Conservation (phyloP, 2,797 vertebrate genomes). For the Amblyraja radiata region DNA sequence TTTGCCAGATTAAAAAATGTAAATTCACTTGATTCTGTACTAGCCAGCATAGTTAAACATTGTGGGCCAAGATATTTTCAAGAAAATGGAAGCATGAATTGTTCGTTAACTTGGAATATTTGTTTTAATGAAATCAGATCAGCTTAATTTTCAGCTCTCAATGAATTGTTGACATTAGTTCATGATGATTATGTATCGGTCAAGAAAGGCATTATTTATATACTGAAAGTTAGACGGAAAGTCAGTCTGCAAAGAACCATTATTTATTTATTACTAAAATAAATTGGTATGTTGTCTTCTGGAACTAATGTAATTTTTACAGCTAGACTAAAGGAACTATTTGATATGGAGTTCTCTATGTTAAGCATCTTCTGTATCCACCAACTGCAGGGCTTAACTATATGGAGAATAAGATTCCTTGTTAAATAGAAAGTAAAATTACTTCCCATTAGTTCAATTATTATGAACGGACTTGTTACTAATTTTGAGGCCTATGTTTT, state of each 20-base stretch:
- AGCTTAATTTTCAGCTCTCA: neutral
- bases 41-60: neutral
- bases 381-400: too few relatives aligned
- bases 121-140: neutral
- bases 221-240: neutral
- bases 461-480: too few relatives aligned
- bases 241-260: neutral
- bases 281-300: neutral
- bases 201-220: neutral
- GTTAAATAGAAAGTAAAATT: too few relatives aligned
- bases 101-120: neutral
- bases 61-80: neutral
- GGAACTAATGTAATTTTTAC: neutral
- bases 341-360: neutral
- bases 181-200: neutral
- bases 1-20: constrained; percentile 17
- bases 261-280: constrained; percentile 5
- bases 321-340: constrained; percentile 3
- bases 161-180: neutral
- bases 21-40: neutral
- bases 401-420: too few relatives aligned
- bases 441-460: too few relatives aligned
- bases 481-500: neutral
- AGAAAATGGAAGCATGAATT: neutral
- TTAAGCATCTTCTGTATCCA: neutral